phyloP scores from a whole-genome alignment of 1,140 invertebrate genomes.

The Drosophila lacertosa region DNA sequence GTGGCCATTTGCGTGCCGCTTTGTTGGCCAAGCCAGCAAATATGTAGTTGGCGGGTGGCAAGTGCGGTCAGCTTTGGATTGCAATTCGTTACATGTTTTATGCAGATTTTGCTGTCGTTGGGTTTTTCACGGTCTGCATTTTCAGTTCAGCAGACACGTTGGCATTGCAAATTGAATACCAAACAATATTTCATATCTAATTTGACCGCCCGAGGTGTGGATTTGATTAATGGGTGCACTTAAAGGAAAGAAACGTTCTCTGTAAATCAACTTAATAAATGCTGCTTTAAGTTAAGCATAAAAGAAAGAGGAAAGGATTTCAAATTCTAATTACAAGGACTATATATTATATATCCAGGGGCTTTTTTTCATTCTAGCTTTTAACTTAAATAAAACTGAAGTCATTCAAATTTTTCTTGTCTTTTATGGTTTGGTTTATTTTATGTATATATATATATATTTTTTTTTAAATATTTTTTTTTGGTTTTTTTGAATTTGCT shows the following conservation, averaged over 20 bases:
- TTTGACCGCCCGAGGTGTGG: slow-evolving; percentile 60
- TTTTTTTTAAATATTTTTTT: slow-evolving; percentile 8
- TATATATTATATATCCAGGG: too few relatives aligned
- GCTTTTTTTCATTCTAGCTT: too few relatives aligned
- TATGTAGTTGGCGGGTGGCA: not conserved
- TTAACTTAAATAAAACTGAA: too few relatives aligned
- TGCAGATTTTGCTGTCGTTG: slow-evolving; percentile 60
- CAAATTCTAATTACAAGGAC: too few relatives aligned
- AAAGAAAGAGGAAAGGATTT: too few relatives aligned
- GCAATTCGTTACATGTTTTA: slow-evolving; percentile 71
- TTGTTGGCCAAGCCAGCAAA: slow-evolving; percentile 22
- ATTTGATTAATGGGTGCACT: slow-evolving; percentile 52
- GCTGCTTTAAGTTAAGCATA: too few relatives aligned
- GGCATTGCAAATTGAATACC: slow-evolving; percentile 54
- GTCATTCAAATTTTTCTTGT: slow-evolving; percentile 33
- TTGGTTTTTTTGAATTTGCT: slow-evolving; percentile 44
- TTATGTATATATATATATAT: slow-evolving; percentile 45
- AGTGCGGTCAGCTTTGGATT: slow-evolving; percentile 14
- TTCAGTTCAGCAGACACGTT: slow-evolving; percentile 61
- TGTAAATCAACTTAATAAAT: too few relatives aligned
- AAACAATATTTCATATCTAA: slow-evolving; percentile 73
- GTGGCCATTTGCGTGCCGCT: slow-evolving; percentile 72
- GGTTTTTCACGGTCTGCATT: slow-evolving; percentile 59
- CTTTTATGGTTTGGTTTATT: slow-evolving; percentile 67
- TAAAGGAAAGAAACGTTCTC: too few relatives aligned